Evolutionary conservation across 2,113 vertebrate genomes (phyloP).

Genomic region (Pimephales promelas): DNA sequence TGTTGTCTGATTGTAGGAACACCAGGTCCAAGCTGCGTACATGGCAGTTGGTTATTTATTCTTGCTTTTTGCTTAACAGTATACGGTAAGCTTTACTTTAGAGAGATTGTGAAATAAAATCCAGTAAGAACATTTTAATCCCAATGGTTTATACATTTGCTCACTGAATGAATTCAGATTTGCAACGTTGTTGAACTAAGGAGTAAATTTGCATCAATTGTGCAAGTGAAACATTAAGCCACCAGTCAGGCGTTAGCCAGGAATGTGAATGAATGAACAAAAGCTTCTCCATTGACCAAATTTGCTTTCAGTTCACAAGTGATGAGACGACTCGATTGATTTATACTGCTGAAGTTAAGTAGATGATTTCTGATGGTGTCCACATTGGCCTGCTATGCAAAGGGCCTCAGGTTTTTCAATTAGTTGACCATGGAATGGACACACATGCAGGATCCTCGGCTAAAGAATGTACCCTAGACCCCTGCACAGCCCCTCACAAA

Average conservation of each 20-base stretch:
- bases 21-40: neutral
- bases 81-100: slow-evolving; percentile 16
- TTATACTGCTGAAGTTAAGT: neutral
- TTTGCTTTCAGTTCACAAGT: neutral
- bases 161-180: slow-evolving; percentile 22
- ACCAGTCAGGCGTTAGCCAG: neutral
- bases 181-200: neutral
- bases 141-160: slow-evolving; percentile 16
- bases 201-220: slow-evolving; percentile 10
- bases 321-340: neutral
- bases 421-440: neutral
- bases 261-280: neutral
- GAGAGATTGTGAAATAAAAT: slow-evolving; percentile 9
- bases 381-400: neutral
- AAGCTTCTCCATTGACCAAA: slow-evolving; percentile 26
- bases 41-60: neutral
- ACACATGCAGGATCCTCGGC: slow-evolving; percentile 31
- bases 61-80: neutral
- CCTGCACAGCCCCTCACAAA: slow-evolving; percentile 57
- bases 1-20: slow-evolving; percentile 31
- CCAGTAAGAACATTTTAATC: slow-evolving; percentile 30
- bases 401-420: neutral
- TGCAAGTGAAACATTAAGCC: slow-evolving; percentile 34
- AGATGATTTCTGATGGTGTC: slow-evolving; percentile 12
- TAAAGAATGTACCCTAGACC: slow-evolving; percentile 63